Percentiles rank a stretch among this genome's conserved stretches.
Evolutionary conservation across 2,888 invertebrate species (phyloP).

Genomic region (Acronicta leporina): DNA sequence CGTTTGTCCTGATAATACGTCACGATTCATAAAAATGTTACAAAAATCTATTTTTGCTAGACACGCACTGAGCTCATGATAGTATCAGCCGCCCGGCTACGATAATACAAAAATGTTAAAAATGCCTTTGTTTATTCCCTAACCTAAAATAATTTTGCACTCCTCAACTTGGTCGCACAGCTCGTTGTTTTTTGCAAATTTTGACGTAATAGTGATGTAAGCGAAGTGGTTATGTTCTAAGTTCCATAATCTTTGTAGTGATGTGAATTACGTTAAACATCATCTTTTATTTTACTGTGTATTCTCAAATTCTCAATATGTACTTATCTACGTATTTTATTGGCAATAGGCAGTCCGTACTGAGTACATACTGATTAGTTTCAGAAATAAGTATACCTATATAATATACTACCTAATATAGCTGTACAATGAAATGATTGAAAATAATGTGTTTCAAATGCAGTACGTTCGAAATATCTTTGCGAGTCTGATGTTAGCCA

Average conservation of each 20-base stretch:
- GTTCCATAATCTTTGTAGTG: slow-evolving; percentile 18
- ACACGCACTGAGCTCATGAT: slow-evolving; percentile 84
- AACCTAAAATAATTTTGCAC: slow-evolving; percentile 36
- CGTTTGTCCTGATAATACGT: slow-evolving; percentile 81
- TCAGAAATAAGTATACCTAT: too few relatives aligned
- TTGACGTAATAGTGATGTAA: slow-evolving; percentile 67
- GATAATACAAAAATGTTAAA: slow-evolving; percentile 60
- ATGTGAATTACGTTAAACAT: slow-evolving; percentile 10
- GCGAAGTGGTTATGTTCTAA: slow-evolving; percentile 2
- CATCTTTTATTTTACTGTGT: too few relatives aligned
- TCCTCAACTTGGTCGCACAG: slow-evolving; percentile 61
- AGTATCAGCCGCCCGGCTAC: slow-evolving; percentile 73
- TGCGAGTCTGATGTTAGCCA: too few relatives aligned
- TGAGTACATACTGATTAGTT: too few relatives aligned
- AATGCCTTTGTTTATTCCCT: slow-evolving; percentile 49
- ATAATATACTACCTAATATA: too few relatives aligned
- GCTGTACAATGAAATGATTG: too few relatives aligned
- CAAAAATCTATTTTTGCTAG: slow-evolving; percentile 84
- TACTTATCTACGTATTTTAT: too few relatives aligned
- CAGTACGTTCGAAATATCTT: too few relatives aligned
- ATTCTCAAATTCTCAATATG: too few relatives aligned
- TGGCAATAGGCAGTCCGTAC: too few relatives aligned
- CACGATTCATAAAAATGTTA: slow-evolving; percentile 83
- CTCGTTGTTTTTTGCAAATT: slow-evolving; percentile 52
- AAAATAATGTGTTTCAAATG: too few relatives aligned